These are phyloP conservation scores for Oncorhynchus gorbuscha DNA, from an alignment of 2,113 vertebrate genomes.

Conservation along the genomic window DNA sequence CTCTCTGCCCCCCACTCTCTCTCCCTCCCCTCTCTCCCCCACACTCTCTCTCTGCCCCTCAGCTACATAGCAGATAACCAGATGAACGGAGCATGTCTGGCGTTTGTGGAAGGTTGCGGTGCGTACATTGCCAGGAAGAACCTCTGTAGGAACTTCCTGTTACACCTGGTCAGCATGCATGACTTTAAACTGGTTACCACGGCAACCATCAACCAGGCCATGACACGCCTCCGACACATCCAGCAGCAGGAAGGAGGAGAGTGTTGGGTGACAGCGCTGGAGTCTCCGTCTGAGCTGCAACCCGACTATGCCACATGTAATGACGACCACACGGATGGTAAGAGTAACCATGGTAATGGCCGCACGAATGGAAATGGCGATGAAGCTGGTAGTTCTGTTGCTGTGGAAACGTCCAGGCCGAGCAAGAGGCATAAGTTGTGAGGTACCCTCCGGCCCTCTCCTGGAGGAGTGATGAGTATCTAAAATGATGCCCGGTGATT, in stretches of 20 bases:
- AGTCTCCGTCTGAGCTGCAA: not conserved
- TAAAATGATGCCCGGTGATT: not conserved
- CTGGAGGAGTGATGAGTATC: not conserved
- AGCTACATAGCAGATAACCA: constrained; percentile 96
- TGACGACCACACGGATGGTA: not conserved
- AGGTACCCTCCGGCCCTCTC: not conserved
- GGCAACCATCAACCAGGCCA: constrained; percentile 85
- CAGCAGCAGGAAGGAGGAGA: constrained; percentile 41
- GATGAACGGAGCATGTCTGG: constrained; percentile 90
- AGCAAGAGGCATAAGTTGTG: not conserved
- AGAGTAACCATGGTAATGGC: not conserved
- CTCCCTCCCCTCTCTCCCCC: too few species aligned
- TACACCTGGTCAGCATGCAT: constrained; percentile 91
- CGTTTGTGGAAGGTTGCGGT: constrained; percentile 87
- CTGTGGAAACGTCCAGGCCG: not conserved
- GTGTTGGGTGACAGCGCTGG: not conserved
- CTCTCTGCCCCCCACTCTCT: too few species aligned
- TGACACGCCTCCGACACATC: constrained; percentile 81
- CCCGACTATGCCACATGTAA: not conserved
- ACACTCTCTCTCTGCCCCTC: constrained; percentile 8
- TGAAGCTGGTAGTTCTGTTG: not conserved
- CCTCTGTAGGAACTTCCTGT: constrained; percentile 89
- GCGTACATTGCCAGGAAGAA: constrained; percentile 83
- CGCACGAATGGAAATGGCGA: not conserved
- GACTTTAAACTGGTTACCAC: constrained; percentile 90